phyloP scores from a whole-genome alignment of 2,797 vertebrate genomes.

The Pogonophryne albipinna region DNA sequence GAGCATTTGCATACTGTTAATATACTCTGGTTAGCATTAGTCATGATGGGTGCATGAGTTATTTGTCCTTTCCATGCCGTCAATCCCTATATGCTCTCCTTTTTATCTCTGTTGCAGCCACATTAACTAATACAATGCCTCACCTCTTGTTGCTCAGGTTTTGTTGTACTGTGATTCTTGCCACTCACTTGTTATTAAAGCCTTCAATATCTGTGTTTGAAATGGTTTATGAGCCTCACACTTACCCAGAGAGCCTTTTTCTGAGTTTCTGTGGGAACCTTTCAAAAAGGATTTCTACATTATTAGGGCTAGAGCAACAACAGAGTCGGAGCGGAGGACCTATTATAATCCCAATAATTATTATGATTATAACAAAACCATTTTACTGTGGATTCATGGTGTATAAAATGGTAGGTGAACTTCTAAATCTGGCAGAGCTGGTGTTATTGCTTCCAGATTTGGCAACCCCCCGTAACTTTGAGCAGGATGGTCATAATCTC shows the following conservation, averaged over 20 bases:
- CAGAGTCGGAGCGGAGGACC: too few relatives aligned
- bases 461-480: too few relatives aligned
- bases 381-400: too few relatives aligned
- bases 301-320: too few relatives aligned
- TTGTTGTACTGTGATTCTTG: slow-evolving; percentile 14
- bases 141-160: slow-evolving; percentile 32
- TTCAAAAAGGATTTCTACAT: neutral
- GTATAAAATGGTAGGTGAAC: too few relatives aligned
- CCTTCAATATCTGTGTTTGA: slow-evolving; percentile 34
- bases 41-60: neutral
- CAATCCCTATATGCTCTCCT: neutral
- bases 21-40: neutral
- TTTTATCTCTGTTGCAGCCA: slow-evolving; percentile 17
- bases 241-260: neutral
- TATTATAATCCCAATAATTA: too few relatives aligned
- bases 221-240: slow-evolving; percentile 7
- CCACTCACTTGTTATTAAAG: slow-evolving; percentile 15
- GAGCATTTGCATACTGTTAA: neutral
- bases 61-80: neutral
- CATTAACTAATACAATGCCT: slow-evolving; percentile 2
- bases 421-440: too few relatives aligned
- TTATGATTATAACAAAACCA: too few relatives aligned
- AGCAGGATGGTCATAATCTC: too few relatives aligned
- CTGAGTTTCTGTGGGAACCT: neutral
- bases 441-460: too few relatives aligned